Evolutionary conservation across 2,888 invertebrate genomes (phyloP).

Genomic region (Agrotis ipsilon): DNA sequence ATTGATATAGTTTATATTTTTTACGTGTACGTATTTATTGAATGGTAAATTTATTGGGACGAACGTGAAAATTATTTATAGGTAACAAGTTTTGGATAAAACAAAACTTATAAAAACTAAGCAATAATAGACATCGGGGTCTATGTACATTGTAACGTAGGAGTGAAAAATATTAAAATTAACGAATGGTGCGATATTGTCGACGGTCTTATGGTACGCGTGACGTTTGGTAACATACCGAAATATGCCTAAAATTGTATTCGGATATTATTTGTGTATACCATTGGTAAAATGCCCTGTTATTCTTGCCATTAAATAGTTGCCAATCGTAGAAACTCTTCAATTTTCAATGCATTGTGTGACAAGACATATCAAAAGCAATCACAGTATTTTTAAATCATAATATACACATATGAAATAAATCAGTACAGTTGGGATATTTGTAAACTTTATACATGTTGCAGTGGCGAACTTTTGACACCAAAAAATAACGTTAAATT

Average conservation of each 20-base stretch:
- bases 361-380: conserved; percentile 88
- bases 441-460: conserved; percentile 60
- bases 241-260: conserved; percentile 87
- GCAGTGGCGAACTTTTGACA: conserved; percentile 70
- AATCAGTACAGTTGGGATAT: conserved; percentile 53
- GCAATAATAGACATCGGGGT: conserved; percentile 89
- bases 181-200: conserved; percentile 89
- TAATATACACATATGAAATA: conserved; percentile 54
- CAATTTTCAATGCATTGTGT: conserved; percentile 74
- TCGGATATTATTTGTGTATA: conserved; percentile 84
- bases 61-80: conserved; percentile 90
- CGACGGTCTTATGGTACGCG: conserved; percentile 87
- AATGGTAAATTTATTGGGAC: conserved; percentile 91
- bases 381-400: conserved; percentile 77
- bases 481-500: conserved; percentile 67
- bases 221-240: conserved; percentile 82
- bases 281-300: conserved; percentile 82
- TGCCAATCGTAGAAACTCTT: conserved; percentile 62
- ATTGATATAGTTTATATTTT: conserved; percentile 92
- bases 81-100: conserved; percentile 87
- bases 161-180: conserved; percentile 80
- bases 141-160: conserved; percentile 90
- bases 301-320: conserved; percentile 82
- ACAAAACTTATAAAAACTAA: conserved; percentile 90
- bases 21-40: conserved; percentile 91